A percentile compares a stretch with the other conserved stretches of the same genome.
These are phyloP conservation scores for Sinosuthora webbiana DNA, from an alignment of 2,113 vertebrate genomes.

Conservation along the genomic window DNA sequence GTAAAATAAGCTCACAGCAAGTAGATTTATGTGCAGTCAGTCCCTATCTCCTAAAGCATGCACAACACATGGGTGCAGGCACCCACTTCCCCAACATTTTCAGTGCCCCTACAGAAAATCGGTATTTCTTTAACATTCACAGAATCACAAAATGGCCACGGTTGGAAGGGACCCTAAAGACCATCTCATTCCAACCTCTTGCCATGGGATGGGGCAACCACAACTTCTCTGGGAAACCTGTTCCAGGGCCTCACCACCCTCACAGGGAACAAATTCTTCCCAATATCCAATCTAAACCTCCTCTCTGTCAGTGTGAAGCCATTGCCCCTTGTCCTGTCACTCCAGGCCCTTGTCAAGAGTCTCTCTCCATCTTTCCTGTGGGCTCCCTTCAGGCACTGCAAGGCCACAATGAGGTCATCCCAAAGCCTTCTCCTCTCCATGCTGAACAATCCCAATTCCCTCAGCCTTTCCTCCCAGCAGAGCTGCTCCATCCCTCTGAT, in stretches of 20 bases:
- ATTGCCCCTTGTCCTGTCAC: background rate
- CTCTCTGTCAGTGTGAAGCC: background rate
- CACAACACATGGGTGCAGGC: background rate
- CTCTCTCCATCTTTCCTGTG: background rate
- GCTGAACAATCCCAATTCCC: background rate
- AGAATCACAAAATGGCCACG: background rate
- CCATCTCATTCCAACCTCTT: rapidly evolving
- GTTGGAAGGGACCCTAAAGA: background rate
- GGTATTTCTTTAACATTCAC: background rate
- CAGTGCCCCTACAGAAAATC: background rate
- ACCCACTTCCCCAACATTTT: background rate
- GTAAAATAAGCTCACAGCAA: background rate
- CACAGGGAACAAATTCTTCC: background rate
- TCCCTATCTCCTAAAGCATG: background rate
- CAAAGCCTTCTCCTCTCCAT: background rate
- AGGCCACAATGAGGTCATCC: background rate
- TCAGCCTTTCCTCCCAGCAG: background rate
- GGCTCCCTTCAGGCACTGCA: background rate
- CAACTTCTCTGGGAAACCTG: background rate
- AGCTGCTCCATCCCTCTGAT: background rate
- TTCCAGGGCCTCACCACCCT: background rate
- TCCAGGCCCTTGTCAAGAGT: background rate
- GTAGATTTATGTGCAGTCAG: background rate
- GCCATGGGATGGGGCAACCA: background rate
- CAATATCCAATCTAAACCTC: rapidly evolving